phyloP scores from a whole-genome alignment of 2,888 invertebrate species.

The Eueremaeus valkanovi region DNA sequence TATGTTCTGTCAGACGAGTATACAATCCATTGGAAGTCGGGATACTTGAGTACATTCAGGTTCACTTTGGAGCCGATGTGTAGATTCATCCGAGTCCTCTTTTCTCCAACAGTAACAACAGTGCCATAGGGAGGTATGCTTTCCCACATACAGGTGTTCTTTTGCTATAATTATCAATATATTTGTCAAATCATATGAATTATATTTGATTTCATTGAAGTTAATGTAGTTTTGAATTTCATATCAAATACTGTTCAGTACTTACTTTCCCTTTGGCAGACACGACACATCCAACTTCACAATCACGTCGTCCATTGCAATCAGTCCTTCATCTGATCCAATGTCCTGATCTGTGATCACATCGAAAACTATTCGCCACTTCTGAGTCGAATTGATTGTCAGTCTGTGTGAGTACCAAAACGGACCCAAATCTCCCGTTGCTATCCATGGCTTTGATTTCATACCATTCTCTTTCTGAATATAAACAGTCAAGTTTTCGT shows the following conservation, averaged over 20 bases:
- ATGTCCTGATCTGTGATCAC: no score
- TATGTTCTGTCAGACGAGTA: not conserved
- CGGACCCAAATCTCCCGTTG: slow-evolving; percentile 37
- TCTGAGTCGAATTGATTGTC: slow-evolving; percentile 24
- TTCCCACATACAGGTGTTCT: slow-evolving; percentile 17
- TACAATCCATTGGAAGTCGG: not conserved
- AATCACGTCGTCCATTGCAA: slow-evolving; percentile 10
- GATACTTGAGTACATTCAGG: not conserved
- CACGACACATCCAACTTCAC: not conserved
- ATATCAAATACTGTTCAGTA: no score
- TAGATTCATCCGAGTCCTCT: not conserved
- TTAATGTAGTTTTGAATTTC: no score
- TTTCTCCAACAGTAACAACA: not conserved
- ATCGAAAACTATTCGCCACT: slow-evolving; percentile 40
- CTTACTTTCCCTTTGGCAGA: not conserved
- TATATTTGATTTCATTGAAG: no score
- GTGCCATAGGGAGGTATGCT: not conserved
- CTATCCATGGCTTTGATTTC: slow-evolving; percentile 42
- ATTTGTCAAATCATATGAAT: no score
- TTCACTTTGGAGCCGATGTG: not conserved
- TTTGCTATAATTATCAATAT: not conserved
- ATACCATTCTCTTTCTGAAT: slow-evolving; percentile 32
- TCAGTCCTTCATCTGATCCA: not conserved
- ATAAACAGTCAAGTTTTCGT: slow-evolving; percentile 29
- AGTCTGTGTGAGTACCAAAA: slow-evolving; percentile 43